Conservation (phyloP, 30 jellyfish, hydroid and myxozoan species). For the Mastigias papua region DNA sequence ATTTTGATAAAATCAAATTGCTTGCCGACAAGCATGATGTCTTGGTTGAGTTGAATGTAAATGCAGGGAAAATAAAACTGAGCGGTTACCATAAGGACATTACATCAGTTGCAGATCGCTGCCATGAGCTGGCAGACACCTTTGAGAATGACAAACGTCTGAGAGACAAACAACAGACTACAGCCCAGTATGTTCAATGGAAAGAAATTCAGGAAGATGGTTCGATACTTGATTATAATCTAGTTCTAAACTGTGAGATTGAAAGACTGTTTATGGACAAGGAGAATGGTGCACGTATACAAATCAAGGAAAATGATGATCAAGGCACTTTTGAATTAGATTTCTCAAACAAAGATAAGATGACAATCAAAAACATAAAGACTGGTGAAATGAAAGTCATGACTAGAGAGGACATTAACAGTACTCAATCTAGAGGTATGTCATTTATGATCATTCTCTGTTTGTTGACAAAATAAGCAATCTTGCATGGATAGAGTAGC, state of each 20-base stretch:
- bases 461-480: too few relatives aligned
- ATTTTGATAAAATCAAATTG: neutral
- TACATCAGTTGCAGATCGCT: neutral
- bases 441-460: too few relatives aligned
- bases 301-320: slow-evolving; percentile 11
- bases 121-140: neutral
- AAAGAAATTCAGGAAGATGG: slow-evolving; percentile 22
- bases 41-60: slow-evolving; percentile 2
- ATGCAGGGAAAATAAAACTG: slow-evolving; percentile 16
- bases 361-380: neutral
- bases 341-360: neutral
- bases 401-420: slow-evolving; percentile 17
- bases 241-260: slow-evolving; percentile 6
- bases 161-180: slow-evolving; percentile 9
- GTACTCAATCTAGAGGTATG: neutral
- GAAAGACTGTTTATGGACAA: slow-evolving; percentile 17
- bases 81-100: slow-evolving; percentile 27
- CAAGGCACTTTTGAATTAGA: neutral
- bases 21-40: slow-evolving; percentile 36
- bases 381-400: neutral
- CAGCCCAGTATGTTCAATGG: slow-evolving; percentile 42
- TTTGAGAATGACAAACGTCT: neutral
- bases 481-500: too few relatives aligned
- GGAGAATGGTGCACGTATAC: neutral
- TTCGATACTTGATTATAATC: slow-evolving; percentile 1